Base-by-base conservation (phyloP, 2,888 invertebrate genomes). In the Eretmocerus hayati region DNA sequence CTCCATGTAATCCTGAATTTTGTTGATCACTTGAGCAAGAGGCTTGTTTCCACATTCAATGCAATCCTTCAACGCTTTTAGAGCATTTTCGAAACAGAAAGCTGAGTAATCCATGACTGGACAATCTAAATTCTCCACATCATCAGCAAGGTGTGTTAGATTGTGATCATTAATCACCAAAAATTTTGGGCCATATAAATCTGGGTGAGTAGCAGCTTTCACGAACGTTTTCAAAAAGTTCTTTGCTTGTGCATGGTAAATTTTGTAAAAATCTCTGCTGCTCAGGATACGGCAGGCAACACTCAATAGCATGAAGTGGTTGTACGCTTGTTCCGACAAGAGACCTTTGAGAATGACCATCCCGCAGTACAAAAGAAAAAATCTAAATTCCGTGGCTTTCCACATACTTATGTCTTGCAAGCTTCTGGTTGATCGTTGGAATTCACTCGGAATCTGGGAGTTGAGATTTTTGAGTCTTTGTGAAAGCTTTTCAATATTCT, bases 351-450 rank as follows among this genome's bases (percentile, higher is more conserved):
- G 8, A 19, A 42, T 32, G 15, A 42, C 20, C 21, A 21, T n/a
- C 13, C 31, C 31, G 21, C 20, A 20, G 31, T 42, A 42, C 5
- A 20, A 21, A 11, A n/a, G 6, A 32, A 32, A 32, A 32, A 42
- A 42, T 5, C 42, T 5, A n/a, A 19, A 42, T 21, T 42, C 32
- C 3, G 31, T 42, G 6, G 42, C 42, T 20, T 42, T 42, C 42
- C 42, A 32, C 8, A 32, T 42, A n/a, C 8, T n/a, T 9, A 42
- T 15, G 5, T 32, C 19, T n/a, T 21, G 32, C 22, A 42, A 42
- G 15, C 20, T 32, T 32, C 32, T 42, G 18, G 32, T 32, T 13
- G 31, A 20, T 13, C 32, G 19, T 32, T 42, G 42, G 15, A 42
- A 42, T 18, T 42, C 32, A 1, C 19, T 6, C 2, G 32, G 31